Evolutionary conservation across 2,113 vertebrate genomes (phyloP), one percentile per base, ranked within the genome.

Genomic region (Semnornis frantzii): DNA sequence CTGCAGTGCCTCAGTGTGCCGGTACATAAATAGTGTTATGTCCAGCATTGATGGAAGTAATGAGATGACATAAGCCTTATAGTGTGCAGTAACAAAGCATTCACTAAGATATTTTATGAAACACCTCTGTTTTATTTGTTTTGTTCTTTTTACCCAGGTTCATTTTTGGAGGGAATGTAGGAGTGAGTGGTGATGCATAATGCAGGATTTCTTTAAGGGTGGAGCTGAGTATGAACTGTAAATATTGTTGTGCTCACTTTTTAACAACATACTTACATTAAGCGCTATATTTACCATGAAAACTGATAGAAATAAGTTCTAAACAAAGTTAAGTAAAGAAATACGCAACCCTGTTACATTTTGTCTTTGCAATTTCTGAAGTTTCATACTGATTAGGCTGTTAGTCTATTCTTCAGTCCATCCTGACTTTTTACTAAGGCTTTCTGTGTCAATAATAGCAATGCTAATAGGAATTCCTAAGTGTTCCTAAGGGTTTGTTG

Each of bases 341-440:
- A 34, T 6, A 50, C 77, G 14, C 30, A 71, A 7, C 18, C 65
- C 3, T 2, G 28, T 42, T 73, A 27, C 19, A 59, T 5, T 19
- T 55, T 0, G 0, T 39, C 27, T 79, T 52, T 59, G 19, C 20
- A 24, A 3, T 58, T 76, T 44, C 46, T 28, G 0, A 21, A 52
- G 17, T 82, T 77, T 73, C 14, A 12, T 14, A 17, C 30, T 10
- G 24, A 10, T 44, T 20, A 39, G 17, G 10, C 5, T 30, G 33
- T 30, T 15, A 0, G 25, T 77, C 25, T 82, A 15, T 69, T 9
- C 33, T 65, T 57, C 37, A 59, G 19, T 42, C 23, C 23, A 25
- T 24, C 13, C 37, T 31, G 25, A 28, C 20, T 34, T 82, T 42
- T 68, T 62, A 54, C 19, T n/a, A 37, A 79, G 30, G 16, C 5